phyloP scores from a whole-genome alignment of 2,888 invertebrate species.

The Orthonevra nobilis region DNA sequence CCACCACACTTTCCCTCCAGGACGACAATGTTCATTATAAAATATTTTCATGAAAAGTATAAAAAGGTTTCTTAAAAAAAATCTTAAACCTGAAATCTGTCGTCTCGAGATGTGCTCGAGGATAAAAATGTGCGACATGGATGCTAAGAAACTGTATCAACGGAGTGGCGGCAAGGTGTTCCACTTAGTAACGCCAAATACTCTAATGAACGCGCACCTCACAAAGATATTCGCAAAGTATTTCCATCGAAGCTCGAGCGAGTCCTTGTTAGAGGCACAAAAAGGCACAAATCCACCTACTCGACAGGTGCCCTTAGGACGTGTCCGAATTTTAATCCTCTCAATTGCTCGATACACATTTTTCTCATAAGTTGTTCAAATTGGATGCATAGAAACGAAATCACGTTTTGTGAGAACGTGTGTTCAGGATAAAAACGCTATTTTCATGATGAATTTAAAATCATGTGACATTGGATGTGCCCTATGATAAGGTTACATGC shows the following conservation, averaged over 20 bases:
- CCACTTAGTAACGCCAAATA: conserved; percentile 3
- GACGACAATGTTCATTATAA: conserved; percentile 43
- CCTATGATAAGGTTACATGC: not conserved
- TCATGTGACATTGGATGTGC: not conserved
- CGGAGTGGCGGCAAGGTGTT: not conserved
- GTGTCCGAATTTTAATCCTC: conserved; percentile 10
- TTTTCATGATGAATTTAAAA: conserved; percentile 27
- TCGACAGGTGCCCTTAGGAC: conserved; percentile 11
- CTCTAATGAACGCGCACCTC: conserved; percentile 12
- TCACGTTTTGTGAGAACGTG: too few species aligned
- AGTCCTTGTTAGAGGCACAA: not conserved
- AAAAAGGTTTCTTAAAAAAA: conserved; percentile 30
- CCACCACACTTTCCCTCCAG: not conserved
- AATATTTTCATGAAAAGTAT: conserved; percentile 19
- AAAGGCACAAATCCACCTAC: not conserved
- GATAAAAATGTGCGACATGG: conserved; percentile 12
- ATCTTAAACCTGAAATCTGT: conserved; percentile 47
- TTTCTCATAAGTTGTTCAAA: conserved; percentile 5
- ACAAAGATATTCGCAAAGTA: conserved; percentile 2
- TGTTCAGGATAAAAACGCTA: too few species aligned
- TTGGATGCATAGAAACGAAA: conserved; percentile 39
- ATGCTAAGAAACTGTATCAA: conserved; percentile 16
- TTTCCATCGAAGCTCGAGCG: conserved; percentile 5
- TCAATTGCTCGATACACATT: not conserved
- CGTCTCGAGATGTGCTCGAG: conserved; percentile 31